phyloP scores from a whole-genome alignment of 2,888 invertebrate species.

The Hanleya hanleyi region DNA sequence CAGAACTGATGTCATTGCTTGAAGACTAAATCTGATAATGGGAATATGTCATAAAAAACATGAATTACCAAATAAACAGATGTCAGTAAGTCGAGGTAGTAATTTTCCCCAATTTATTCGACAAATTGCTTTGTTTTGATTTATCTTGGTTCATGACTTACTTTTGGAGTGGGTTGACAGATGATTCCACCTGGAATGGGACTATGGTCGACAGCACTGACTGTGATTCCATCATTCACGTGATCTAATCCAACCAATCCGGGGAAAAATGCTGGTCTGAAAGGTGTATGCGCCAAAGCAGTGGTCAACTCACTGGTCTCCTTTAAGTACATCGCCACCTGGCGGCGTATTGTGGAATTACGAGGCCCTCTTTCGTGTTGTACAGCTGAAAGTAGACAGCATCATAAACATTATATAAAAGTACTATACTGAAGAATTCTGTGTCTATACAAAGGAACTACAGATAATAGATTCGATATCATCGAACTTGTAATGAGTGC shows the following conservation, averaged over 20 bases:
- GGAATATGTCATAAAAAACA: too few species aligned
- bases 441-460: too few species aligned
- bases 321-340: slow-evolving; percentile 89
- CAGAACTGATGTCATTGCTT: too few species aligned
- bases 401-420: too few species aligned
- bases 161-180: slow-evolving; percentile 75
- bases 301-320: slow-evolving; percentile 73
- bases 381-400: slow-evolving; percentile 89
- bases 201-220: slow-evolving; percentile 52
- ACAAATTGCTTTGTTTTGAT: too few species aligned
- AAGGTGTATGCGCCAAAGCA: slow-evolving; percentile 55
- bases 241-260: slow-evolving; percentile 55
- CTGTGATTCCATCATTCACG: slow-evolving; percentile 55
- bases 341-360: slow-evolving; percentile 93
- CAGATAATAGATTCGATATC: too few species aligned
- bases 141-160: too few species aligned
- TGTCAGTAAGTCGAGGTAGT: too few species aligned
- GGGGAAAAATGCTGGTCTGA: slow-evolving; percentile 62
- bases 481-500: neutral
- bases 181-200: slow-evolving; percentile 46
- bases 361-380: slow-evolving; percentile 98
- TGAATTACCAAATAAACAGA: too few species aligned
- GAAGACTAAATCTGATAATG: too few species aligned
- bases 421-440: too few species aligned
- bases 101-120: too few species aligned